Percentiles rank a stretch among this genome's conserved stretches.
Conservation (phyloP, 2,797 vertebrate species). For the Delichon dasypus region DNA sequence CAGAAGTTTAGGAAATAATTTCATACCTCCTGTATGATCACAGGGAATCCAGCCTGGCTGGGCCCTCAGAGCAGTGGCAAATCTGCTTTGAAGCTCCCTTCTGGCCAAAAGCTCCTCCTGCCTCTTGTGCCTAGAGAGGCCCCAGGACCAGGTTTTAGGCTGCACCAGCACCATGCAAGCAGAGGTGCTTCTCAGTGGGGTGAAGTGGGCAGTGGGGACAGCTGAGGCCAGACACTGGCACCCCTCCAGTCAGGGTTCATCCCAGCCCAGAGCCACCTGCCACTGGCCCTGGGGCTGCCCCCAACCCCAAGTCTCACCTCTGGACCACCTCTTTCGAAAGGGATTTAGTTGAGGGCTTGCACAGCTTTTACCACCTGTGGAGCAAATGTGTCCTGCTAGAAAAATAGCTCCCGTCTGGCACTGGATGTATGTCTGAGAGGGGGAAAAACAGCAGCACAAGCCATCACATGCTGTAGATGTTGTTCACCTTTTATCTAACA, state of each 20-base stretch:
- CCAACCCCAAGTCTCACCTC: background rate
- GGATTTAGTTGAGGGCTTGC: background rate
- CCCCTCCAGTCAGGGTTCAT: background rate
- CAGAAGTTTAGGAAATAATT: background rate
- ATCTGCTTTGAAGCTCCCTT: background rate
- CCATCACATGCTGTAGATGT: background rate
- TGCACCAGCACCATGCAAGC: accelerated
- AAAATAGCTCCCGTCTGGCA: background rate
- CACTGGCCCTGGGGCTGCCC: background rate
- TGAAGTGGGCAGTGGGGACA: background rate
- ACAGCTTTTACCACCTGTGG: background rate
- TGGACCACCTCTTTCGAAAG: background rate
- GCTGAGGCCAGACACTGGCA: background rate
- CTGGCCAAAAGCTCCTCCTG: background rate
- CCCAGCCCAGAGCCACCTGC: background rate
- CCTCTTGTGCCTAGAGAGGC: accelerated
- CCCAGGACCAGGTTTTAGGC: background rate
- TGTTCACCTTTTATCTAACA: constrained; percentile 42
- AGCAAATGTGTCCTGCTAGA: background rate
- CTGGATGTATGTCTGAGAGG: background rate
- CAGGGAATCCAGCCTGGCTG: background rate
- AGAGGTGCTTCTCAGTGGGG: background rate
- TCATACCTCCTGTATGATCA: background rate
- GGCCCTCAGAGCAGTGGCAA: background rate
- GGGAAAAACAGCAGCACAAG: background rate